These are phyloP conservation scores for Panthera uncia DNA, from an alignment of 2,113 vertebrate species.

Conservation along the genomic window DNA sequence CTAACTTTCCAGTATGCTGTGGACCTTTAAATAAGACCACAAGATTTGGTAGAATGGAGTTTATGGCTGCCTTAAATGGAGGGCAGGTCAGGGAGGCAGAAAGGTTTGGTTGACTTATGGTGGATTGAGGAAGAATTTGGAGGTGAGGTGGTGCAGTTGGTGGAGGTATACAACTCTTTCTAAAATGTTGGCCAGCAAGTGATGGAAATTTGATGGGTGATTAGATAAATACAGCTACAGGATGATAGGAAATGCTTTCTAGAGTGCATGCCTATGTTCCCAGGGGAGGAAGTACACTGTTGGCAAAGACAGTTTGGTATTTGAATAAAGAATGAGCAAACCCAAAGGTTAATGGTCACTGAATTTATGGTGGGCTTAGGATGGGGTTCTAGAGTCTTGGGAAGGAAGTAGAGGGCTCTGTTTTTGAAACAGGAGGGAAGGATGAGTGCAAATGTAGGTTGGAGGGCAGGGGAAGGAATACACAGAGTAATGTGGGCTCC, in stretches of 20 bases:
- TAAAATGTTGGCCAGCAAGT: not conserved
- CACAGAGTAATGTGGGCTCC: not conserved
- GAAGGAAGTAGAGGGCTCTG: not conserved
- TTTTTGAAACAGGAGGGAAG: not conserved
- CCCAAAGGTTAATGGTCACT: not conserved
- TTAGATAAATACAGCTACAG: not conserved
- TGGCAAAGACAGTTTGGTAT: not conserved
- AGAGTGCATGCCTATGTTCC: not conserved
- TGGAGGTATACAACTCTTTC: not conserved
- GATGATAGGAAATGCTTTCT: not conserved
- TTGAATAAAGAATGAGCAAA: not conserved
- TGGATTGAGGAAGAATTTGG: not conserved
- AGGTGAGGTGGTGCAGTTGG: not conserved
- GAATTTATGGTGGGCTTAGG: not conserved
- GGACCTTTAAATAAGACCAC: not conserved
- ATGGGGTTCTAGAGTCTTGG: not conserved
- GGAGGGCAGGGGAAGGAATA: not conserved
- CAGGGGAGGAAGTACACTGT: not conserved
- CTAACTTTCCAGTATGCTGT: not conserved
- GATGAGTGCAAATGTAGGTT: not conserved
- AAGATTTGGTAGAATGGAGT: not conserved
- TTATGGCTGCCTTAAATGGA: not conserved
- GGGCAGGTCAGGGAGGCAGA: not conserved
- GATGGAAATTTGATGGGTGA: not conserved
- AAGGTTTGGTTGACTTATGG: not conserved